Conservation (phyloP, 2,797 vertebrate genomes). For the Hydrophis major region DNA sequence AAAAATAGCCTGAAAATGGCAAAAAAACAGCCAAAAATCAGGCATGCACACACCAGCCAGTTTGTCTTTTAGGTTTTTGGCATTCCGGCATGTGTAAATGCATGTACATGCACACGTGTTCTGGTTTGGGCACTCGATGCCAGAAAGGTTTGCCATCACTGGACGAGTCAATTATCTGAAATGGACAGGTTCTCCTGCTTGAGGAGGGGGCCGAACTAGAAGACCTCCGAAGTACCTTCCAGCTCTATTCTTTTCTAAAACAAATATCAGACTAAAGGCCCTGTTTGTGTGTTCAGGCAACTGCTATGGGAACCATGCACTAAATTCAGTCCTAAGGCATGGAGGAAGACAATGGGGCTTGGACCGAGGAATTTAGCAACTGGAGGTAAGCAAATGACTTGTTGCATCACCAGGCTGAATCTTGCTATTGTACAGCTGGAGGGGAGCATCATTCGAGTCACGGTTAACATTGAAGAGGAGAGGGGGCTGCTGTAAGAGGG, state of each 20-base stretch:
- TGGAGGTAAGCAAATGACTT: not conserved
- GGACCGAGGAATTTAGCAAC: not conserved
- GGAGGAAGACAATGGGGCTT: not conserved
- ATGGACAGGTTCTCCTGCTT: not conserved
- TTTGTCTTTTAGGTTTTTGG: no score
- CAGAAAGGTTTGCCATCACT: no score
- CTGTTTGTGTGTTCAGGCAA: not conserved
- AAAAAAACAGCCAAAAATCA: no score
- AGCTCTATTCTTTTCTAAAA: not conserved
- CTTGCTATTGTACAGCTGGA: not conserved
- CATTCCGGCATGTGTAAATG: no score
- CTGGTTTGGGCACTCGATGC: no score
- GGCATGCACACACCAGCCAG: no score
- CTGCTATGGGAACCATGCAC: not conserved
- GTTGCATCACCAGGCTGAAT: not conserved
- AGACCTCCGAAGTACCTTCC: not conserved
- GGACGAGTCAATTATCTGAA: no score
- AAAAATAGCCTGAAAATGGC: no score
- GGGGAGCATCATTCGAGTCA: not conserved
- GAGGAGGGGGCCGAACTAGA: not conserved
- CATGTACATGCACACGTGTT: no score
- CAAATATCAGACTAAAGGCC: not conserved
- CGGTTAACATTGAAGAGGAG: not conserved
- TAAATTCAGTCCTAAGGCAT: not conserved
- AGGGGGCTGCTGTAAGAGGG: not conserved